Base-by-base conservation (phyloP, 1,140 invertebrate genomes). In the Macrobrachium rosenbergii region DNA sequence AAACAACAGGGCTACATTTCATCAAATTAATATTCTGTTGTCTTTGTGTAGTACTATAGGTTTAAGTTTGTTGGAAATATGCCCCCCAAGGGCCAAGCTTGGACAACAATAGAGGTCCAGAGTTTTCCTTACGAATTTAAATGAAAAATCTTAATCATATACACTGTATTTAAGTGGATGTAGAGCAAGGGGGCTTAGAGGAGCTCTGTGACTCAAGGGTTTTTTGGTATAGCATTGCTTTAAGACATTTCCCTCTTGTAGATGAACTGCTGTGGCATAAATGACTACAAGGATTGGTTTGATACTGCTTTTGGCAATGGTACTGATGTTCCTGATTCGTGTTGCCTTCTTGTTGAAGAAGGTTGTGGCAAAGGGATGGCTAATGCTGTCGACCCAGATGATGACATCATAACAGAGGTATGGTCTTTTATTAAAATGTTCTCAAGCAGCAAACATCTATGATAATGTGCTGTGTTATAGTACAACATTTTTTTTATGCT, bases 181-280 rank as follows among this genome's bases (percentile, higher is more conserved):
- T 28, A 62, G 58, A 80, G 43, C 23, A 63, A 37, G 28, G 28
- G 28, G n/a, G n/a, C n/a, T n/a, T n/a, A n/a, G n/a, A n/a, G n/a
- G 28, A 37, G 28, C 28, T 37, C 23, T 72, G 21, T 72, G 67
- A 10, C 10, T 21, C 2, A 23, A 6, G 5, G 7, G n/a, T 21
- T 11, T 14, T 67, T 11, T 72, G 16, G 21, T 14, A 72, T 28
- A 72, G 5, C 67, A 19, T n/a, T 69, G 11, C n/a, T 2, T n/a
- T 12, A 37, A 45, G 11, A 78, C 58, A 60, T 77, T 77, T 58
- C 43, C 12, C 28, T 62, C 10, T 82, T 76, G 0, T 83, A 89
- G 89, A 80, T 89, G 73, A 84, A 87, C 67, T 89, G 89, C 77
- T 89, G 89, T 89, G 89, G 89, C 12, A 72, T 67, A 23, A 45